Conservation (phyloP, 2,113 vertebrate species). For the Notiomystis cincta region DNA sequence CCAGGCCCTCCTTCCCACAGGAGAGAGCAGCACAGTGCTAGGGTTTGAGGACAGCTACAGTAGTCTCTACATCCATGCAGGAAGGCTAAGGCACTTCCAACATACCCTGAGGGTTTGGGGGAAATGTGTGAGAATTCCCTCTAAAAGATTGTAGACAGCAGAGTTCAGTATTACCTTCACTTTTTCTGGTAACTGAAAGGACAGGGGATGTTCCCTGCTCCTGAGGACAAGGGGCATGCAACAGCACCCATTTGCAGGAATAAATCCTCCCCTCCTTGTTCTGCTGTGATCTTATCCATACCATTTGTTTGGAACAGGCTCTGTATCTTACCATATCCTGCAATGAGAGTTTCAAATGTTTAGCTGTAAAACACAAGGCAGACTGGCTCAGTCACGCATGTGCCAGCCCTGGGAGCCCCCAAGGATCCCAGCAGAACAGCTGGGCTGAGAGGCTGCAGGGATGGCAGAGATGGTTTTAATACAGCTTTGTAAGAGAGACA, state of each 20-base stretch:
- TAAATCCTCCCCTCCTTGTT: neutral
- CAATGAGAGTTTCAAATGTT: neutral
- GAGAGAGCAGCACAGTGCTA: neutral
- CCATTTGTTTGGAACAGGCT: neutral
- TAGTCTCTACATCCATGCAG: fast-evolving
- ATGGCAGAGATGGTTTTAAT: neutral
- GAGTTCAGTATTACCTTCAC: neutral
- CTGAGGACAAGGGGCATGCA: neutral
- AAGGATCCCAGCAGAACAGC: neutral
- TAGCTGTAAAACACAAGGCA: neutral
- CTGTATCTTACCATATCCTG: neutral
- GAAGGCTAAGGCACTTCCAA: neutral
- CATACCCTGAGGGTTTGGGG: neutral
- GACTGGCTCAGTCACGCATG: neutral
- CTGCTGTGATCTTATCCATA: neutral
- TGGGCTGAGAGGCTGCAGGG: neutral
- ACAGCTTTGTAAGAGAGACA: neutral
- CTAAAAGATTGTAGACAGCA: neutral
- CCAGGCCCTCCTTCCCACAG: neutral
- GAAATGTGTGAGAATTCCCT: neutral
- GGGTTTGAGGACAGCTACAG: neutral
- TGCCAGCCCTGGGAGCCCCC: neutral
- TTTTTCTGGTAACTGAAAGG: neutral
- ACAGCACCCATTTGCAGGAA: neutral
- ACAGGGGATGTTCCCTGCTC: fast-evolving